Evolutionary conservation across 2,113 vertebrate genomes (phyloP).

Genomic region (Larimichthys crocea): DNA sequence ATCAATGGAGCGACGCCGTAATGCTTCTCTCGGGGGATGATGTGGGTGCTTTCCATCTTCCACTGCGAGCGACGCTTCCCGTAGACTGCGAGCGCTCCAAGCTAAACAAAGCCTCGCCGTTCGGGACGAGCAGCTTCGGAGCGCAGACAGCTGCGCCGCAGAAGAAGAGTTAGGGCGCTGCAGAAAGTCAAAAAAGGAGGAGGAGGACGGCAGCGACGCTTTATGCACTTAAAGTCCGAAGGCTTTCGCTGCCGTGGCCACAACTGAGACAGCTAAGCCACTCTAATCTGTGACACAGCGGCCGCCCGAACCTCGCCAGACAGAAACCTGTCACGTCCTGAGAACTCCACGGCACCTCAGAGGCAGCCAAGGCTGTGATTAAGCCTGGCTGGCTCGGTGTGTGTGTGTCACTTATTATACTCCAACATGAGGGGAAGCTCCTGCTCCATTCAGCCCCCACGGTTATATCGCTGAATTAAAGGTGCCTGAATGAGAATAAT

Average conservation of each 20-base stretch:
- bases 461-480: slow-evolving; percentile 3
- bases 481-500: neutral
- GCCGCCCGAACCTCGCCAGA: slow-evolving; percentile 25
- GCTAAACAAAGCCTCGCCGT: slow-evolving; percentile 27
- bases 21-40: slow-evolving; percentile 1
- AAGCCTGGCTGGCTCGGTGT: slow-evolving; percentile 17
- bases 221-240: too few species aligned
- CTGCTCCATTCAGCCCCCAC: neutral
- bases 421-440: slow-evolving; percentile 9
- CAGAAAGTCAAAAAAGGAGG: neutral
- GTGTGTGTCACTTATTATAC: slow-evolving; percentile 13
- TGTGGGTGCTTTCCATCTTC: slow-evolving; percentile 13
- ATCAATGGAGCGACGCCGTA: neutral
- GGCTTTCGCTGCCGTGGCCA: too few species aligned
- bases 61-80: slow-evolving; percentile 30
- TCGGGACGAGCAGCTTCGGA: slow-evolving; percentile 3
- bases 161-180: slow-evolving; percentile 18
- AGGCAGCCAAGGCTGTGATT: slow-evolving; percentile 64
- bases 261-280: slow-evolving; percentile 19
- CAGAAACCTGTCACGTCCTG: slow-evolving; percentile 55
- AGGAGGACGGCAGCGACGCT: neutral
- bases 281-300: slow-evolving; percentile 44
- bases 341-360: slow-evolving; percentile 20
- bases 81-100: slow-evolving; percentile 16
- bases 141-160: slow-evolving; percentile 2